These are phyloP conservation scores for Phylloscopus trochiloides DNA, from an alignment of 2,113 vertebrate genomes.

Conservation along the genomic window DNA sequence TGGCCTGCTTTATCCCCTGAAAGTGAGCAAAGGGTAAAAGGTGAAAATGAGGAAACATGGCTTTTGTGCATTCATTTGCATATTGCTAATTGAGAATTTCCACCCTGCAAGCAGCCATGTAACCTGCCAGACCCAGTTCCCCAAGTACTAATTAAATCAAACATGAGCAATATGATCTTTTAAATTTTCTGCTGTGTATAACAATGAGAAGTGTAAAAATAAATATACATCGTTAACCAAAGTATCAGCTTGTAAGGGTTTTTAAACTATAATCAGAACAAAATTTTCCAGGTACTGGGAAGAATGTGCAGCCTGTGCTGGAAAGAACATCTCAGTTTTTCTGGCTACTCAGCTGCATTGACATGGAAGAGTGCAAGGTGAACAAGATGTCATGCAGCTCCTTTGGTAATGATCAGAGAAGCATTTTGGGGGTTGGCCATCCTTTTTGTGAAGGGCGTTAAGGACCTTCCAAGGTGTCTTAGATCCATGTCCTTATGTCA, in stretches of 20 bases:
- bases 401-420: not conserved
- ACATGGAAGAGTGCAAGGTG: not conserved
- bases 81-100: conserved; percentile 50
- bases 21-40: conserved; percentile 35
- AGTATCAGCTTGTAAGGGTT: not conserved
- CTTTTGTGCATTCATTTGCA: conserved; percentile 26
- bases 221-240: not conserved
- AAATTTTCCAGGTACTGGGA: not conserved
- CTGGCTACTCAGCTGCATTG: accelerated
- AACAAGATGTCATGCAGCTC: not conserved
- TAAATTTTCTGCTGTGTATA: not conserved
- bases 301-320: not conserved
- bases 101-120: not conserved
- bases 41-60: conserved; percentile 40
- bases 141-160: conserved; percentile 50
- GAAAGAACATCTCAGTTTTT: not conserved
- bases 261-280: not conserved
- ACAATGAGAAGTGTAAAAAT: not conserved
- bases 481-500: not conserved
- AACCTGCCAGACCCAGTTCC: conserved; percentile 18
- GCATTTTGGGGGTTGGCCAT: not conserved
- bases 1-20: not conserved
- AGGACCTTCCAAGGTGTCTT: not conserved
- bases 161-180: not conserved
- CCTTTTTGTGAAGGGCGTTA: not conserved